Evolutionary conservation across 2,888 invertebrate species (phyloP).

Genomic region (Phragmatobia fuliginosa): DNA sequence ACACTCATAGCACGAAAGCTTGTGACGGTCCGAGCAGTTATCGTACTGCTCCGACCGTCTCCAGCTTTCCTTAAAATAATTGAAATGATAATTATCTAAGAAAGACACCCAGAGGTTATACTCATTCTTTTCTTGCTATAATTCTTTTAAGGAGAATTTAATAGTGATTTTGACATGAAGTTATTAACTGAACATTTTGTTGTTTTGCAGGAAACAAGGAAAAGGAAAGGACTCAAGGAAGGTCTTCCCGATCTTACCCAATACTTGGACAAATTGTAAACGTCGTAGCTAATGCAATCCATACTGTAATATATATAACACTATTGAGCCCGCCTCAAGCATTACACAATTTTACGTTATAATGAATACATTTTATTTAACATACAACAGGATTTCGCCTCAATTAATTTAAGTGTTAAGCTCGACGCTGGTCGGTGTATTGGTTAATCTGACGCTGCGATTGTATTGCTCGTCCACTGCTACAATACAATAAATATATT

Average conservation of each 20-base stretch:
- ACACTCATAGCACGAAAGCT: too few species aligned
- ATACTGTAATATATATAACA: slow-evolving; percentile 83
- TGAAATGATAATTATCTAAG: too few species aligned
- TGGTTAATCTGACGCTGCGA: slow-evolving; percentile 27
- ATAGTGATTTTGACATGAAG: too few species aligned
- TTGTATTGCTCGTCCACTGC: slow-evolving; percentile 8
- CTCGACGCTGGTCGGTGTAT: slow-evolving; percentile 54
- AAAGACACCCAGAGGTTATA: too few species aligned
- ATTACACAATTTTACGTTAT: slow-evolving; percentile 61
- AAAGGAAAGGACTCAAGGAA: slow-evolving; percentile 99
- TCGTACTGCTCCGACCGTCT: too few species aligned
- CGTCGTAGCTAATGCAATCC: slow-evolving; percentile 80
- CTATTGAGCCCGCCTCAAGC: slow-evolving; percentile 76
- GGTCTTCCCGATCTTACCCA: slow-evolving; percentile 97
- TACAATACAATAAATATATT: slow-evolving; percentile 41
- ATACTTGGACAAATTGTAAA: slow-evolving; percentile 99
- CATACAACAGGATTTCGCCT: slow-evolving; percentile 61
- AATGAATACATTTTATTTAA: slow-evolving; percentile 60
- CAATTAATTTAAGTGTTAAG: slow-evolving; percentile 60
- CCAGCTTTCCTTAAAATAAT: too few species aligned
- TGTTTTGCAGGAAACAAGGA: slow-evolving; percentile 94
- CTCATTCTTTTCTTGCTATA: too few species aligned
- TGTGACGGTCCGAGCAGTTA: too few species aligned
- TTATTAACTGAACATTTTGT: background rate
- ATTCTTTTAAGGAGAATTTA: too few species aligned